These are phyloP conservation scores for Zygogramma bicolorata DNA, from an alignment of 2,888 invertebrate genomes.

Conservation along the genomic window DNA sequence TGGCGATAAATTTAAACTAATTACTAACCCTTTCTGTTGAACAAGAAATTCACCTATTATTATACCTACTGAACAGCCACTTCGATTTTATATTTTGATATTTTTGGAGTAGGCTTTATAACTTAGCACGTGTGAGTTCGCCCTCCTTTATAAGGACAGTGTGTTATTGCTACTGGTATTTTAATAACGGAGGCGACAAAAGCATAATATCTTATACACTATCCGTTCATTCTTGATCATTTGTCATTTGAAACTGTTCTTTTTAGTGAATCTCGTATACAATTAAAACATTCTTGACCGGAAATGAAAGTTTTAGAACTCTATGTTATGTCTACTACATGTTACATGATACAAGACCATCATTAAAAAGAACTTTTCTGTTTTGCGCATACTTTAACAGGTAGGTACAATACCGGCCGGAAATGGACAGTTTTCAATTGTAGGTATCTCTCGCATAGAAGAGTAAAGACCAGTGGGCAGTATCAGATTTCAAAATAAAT, in stretches of 20 bases:
- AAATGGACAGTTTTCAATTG: slow-evolving; percentile 3
- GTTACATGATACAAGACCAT: not conserved
- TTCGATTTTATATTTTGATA: no score
- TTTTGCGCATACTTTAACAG: not conserved
- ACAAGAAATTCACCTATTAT: no score
- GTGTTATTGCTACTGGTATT: no score
- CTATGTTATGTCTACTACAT: not conserved
- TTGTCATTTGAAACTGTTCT: not conserved
- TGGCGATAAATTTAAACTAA: no score
- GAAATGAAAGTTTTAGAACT: not conserved
- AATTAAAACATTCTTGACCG: not conserved
- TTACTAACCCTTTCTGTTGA: no score
- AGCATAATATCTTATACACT: not conserved
- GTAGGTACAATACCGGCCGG: not conserved
- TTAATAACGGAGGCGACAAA: no score
- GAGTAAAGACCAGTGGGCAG: not conserved
- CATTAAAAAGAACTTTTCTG: not conserved
- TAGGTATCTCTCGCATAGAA: not conserved
- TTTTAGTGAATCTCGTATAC: not conserved
- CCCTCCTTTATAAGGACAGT: no score
- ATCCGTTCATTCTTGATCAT: not conserved
- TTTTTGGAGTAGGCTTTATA: no score
- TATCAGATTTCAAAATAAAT: slow-evolving; percentile 3
- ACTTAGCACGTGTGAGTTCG: no score
- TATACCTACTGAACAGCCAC: no score